These are phyloP conservation scores for Trachelus iudaicus DNA, from an alignment of 2,888 invertebrate genomes.

Conservation along the genomic window DNA sequence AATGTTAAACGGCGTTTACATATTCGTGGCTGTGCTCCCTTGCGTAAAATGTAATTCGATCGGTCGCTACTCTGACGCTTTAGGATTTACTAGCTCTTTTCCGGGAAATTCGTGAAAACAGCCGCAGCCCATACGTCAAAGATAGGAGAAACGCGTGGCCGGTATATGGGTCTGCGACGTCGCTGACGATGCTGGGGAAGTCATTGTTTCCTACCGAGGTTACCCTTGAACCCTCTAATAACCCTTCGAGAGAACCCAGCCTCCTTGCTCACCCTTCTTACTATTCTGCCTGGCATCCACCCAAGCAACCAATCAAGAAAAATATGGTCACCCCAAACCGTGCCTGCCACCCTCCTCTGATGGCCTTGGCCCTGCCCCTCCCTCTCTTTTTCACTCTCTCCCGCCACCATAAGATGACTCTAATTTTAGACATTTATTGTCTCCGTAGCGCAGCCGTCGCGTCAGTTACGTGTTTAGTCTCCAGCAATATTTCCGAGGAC, in stretches of 20 bases:
- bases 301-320: background rate
- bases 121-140: conserved; percentile 35
- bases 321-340: background rate
- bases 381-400: background rate
- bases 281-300: background rate
- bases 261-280: background rate
- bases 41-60: conserved; percentile 33
- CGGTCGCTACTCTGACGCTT: conserved; percentile 24
- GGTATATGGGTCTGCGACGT: background rate
- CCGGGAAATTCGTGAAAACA: conserved; percentile 36
- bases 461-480: conserved; percentile 10
- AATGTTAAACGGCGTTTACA: conserved; percentile 30
- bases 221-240: background rate
- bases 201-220: background rate
- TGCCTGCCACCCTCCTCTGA: background rate
- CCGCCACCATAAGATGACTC: background rate
- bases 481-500: conserved; percentile 13
- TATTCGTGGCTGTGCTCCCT: conserved; percentile 18
- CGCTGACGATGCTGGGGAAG: background rate
- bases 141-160: background rate
- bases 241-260: background rate
- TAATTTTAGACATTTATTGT: conserved; percentile 14
- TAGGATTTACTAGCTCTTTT: conserved; percentile 36
- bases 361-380: background rate
- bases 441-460: background rate